phyloP scores from a whole-genome alignment of 2,113 vertebrate genomes.

The Cheirogaleus medius region DNA sequence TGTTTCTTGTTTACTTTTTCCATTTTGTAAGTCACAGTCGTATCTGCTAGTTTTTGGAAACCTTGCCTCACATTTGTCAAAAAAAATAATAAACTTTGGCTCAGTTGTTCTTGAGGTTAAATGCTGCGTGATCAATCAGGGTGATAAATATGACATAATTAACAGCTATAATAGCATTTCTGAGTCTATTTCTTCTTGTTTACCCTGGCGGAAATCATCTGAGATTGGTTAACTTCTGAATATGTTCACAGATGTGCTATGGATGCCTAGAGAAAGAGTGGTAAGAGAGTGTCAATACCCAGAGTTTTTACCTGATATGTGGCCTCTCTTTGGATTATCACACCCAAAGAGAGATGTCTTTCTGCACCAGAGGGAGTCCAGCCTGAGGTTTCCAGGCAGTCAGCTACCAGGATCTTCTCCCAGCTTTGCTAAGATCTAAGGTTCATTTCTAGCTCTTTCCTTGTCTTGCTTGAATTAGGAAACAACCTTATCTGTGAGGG shows the following conservation, averaged over 20 bases:
- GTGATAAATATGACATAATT: not conserved
- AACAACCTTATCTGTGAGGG: not conserved
- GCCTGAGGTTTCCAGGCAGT: not conserved
- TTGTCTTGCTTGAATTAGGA: not conserved
- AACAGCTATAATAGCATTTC: not conserved
- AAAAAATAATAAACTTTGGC: not conserved
- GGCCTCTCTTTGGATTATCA: not conserved
- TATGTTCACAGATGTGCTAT: not conserved
- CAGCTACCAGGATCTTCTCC: not conserved
- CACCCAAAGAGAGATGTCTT: not conserved
- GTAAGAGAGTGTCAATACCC: too few relatives aligned
- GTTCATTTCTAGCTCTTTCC: not conserved
- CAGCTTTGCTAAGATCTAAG: not conserved
- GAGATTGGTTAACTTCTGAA: constrained; percentile 20
- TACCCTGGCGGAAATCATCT: not conserved
- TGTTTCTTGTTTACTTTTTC: constrained; percentile 63
- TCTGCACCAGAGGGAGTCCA: not conserved
- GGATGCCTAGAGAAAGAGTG: not conserved
- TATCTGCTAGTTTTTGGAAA: constrained; percentile 26
- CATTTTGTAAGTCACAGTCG: constrained; percentile 50
- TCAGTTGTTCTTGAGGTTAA: not conserved
- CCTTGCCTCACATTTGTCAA: not conserved
- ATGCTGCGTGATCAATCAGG: not conserved
- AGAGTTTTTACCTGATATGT: not conserved
- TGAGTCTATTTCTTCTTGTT: not conserved